A percentile compares a stretch with the other conserved stretches of the same genome.
Evolutionary conservation across 2,113 vertebrate species (phyloP).

Genomic region (Pyrgilauda ruficollis): DNA sequence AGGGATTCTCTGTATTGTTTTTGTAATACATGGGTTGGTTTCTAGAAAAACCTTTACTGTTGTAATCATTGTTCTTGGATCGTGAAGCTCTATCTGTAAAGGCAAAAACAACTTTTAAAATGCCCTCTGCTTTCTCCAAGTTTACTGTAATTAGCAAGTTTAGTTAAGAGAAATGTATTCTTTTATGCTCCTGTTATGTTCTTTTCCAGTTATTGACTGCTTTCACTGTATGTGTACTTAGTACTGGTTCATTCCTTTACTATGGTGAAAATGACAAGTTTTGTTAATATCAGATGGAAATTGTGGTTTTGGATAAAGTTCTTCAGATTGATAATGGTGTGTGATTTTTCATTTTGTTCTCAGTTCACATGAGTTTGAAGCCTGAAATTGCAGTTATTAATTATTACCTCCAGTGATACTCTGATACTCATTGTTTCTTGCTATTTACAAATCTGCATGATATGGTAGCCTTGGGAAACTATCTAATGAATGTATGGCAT

Average conservation of each 20-base stretch:
- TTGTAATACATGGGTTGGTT: slow-evolving; percentile 16
- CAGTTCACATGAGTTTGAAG: background rate
- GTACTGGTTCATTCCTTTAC: slow-evolving; percentile 22
- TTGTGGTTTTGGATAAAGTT: slow-evolving; percentile 54
- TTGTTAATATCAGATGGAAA: slow-evolving; percentile 18
- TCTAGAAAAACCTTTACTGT: slow-evolving; percentile 32
- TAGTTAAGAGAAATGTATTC: background rate
- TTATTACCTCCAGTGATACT: background rate
- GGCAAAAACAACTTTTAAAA: background rate
- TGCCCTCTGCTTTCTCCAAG: slow-evolving; percentile 4
- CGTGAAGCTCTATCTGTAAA: background rate
- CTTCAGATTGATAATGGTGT: background rate
- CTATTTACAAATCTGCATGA: background rate
- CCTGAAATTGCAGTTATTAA: background rate
- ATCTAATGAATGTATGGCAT: background rate
- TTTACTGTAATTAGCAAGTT: slow-evolving; percentile 8
- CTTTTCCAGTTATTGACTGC: background rate
- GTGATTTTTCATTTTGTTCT: slow-evolving; percentile 21
- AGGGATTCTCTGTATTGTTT: background rate
- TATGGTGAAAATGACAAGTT: slow-evolving; percentile 29
- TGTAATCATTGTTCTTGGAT: background rate
- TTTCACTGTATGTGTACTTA: background rate
- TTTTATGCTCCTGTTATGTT: slow-evolving; percentile 34
- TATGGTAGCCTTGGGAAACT: background rate
- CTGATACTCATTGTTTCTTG: background rate